Evolutionary conservation across 2,888 invertebrate genomes (phyloP).

Genomic region (Ptilodon capucinus): DNA sequence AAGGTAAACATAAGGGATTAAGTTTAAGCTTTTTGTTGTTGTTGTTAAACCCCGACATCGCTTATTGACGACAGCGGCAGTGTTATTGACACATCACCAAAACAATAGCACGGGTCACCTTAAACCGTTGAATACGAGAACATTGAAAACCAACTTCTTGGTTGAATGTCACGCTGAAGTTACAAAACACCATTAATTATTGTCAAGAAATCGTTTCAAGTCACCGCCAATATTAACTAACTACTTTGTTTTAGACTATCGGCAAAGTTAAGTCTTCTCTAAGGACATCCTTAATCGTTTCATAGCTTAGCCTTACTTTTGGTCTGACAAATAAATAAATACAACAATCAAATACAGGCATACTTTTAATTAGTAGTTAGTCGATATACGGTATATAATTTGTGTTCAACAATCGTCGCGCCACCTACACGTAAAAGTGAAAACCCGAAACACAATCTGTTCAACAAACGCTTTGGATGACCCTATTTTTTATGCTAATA

Average conservation of each 20-base stretch:
- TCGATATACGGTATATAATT: no score
- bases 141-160: background rate
- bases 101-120: constrained; percentile 15
- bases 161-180: constrained; percentile 9
- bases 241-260: background rate
- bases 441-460: no score
- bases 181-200: constrained; percentile 7
- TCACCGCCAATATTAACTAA: background rate
- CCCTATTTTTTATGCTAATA: no score
- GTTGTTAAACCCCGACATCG: constrained; percentile 3
- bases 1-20: constrained; percentile 12
- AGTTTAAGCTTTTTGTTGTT: constrained; percentile 16
- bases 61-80: background rate
- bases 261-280: no score
- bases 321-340: background rate
- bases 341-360: no score
- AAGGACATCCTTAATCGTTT: no score
- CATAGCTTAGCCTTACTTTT: no score
- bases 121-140: constrained; percentile 7
- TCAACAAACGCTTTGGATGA: no score
- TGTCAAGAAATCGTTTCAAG: background rate
- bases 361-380: no score
- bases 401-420: no score
- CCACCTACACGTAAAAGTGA: no score
- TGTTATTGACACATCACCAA: constrained; percentile 1